Evolutionary conservation across 92 coral and sea anemone genomes (phyloP).

Genomic region (Isaurus tuberculatus): DNA sequence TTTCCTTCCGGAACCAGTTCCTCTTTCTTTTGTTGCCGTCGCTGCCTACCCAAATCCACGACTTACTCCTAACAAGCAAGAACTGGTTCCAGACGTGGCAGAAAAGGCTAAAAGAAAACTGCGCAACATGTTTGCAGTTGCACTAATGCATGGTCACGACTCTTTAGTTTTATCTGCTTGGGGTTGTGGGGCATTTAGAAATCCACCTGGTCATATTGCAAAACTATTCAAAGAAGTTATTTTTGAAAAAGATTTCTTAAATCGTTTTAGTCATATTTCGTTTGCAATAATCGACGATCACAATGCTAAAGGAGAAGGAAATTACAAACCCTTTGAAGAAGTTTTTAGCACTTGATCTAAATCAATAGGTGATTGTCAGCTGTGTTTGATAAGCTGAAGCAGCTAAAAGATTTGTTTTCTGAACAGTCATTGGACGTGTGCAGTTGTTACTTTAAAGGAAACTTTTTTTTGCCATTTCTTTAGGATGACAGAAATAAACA

Average conservation of each 20-base stretch:
- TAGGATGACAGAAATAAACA: no score
- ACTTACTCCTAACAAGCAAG: constrained; percentile 55
- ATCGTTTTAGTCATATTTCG: constrained; percentile 72
- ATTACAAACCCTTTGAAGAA: constrained; percentile 71
- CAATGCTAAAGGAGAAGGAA: constrained; percentile 81
- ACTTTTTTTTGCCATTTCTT: no score
- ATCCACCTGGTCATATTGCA: constrained; percentile 84
- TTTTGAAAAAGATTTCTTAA: constrained; percentile 58
- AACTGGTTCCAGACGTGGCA: constrained; percentile 63
- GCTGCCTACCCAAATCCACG: constrained; percentile 78
- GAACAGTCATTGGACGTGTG: no score
- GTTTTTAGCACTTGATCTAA: constrained; percentile 40
- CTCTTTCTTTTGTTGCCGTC: constrained; percentile 80
- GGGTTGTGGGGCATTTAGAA: constrained; percentile 93
- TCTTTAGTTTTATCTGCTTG: constrained; percentile 85
- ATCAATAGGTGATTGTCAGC: not conserved
- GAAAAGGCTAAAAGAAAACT: constrained; percentile 75
- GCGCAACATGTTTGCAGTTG: constrained; percentile 74
- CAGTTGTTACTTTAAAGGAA: no score
- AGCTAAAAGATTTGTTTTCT: no score
- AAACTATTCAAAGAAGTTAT: constrained; percentile 74
- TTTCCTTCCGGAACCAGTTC: constrained; percentile 70
- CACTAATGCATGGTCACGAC: constrained; percentile 73
- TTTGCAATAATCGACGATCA: constrained; percentile 86
- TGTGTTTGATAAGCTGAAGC: not conserved